phyloP scores from a whole-genome alignment of 2,113 vertebrate species.

The Passer domesticus region DNA sequence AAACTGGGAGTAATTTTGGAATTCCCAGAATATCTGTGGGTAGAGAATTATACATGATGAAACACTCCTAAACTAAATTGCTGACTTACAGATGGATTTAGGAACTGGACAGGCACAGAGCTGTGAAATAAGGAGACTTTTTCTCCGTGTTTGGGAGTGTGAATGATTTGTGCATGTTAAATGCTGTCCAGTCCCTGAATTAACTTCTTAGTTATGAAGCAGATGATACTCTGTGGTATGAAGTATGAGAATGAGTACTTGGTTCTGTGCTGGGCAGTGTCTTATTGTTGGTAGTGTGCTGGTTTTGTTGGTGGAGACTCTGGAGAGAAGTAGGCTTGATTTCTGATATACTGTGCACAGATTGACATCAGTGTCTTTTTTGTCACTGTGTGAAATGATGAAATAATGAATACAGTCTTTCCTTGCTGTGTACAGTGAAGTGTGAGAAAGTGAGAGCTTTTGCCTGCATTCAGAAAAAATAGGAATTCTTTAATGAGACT shows the following conservation, averaged over 20 bases:
- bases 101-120: not conserved
- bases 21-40: not conserved
- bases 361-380: not conserved
- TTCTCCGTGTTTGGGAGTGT: not conserved
- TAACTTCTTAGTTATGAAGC: not conserved
- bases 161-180: not conserved
- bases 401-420: not conserved
- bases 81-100: not conserved
- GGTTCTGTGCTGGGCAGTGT: not conserved
- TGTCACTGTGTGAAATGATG: not conserved
- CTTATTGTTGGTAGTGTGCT: not conserved
- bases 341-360: not conserved
- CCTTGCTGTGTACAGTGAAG: not conserved
- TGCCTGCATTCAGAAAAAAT: not conserved
- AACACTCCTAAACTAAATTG: not conserved
- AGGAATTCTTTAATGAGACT: not conserved
- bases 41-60: not conserved
- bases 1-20: not conserved
- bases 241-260: not conserved
- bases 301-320: not conserved
- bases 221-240: not conserved
- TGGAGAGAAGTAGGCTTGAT: not conserved
- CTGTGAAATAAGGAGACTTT: not conserved
- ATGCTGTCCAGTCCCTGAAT: not conserved
- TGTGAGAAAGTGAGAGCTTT: not conserved